Evolutionary conservation across 2,888 invertebrate genomes (phyloP).

Genomic region (Xestoiulus laeticollis): DNA sequence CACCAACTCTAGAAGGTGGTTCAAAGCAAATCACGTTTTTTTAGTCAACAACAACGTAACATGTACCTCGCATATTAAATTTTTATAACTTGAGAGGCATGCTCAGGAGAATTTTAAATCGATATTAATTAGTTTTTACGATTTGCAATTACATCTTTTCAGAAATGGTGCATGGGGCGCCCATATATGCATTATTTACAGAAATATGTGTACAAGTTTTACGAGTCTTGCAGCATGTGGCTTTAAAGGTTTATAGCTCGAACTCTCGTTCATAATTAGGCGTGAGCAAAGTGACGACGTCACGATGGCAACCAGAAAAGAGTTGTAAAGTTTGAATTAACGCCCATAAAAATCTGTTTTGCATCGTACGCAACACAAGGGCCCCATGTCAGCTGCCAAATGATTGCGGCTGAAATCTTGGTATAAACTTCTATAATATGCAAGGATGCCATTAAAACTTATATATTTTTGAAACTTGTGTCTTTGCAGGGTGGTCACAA

Average conservation of each 20-base stretch:
- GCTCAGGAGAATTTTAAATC: background rate
- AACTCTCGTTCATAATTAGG: background rate
- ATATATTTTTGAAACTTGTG: too few species aligned
- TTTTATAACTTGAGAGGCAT: background rate
- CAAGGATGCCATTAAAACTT: background rate
- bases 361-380: background rate
- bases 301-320: slow-evolving; percentile 4
- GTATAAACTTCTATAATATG: background rate
- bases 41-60: background rate
- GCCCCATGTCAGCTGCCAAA: slow-evolving; percentile 9
- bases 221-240: background rate
- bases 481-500: too few species aligned
- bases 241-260: background rate
- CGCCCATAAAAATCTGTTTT: background rate
- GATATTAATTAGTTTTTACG: slow-evolving; percentile 26
- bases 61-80: slow-evolving; percentile 15
- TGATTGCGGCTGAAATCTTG: background rate
- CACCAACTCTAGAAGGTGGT: background rate
- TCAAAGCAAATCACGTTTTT: background rate
- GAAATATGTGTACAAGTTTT: slow-evolving; percentile 26
- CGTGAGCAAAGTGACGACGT: background rate
- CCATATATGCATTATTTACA: background rate
- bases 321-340: slow-evolving; percentile 8
- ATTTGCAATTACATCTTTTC: background rate
- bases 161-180: background rate